phyloP scores from a whole-genome alignment of 2,113 vertebrate genomes.

The Siniperca knerii region DNA sequence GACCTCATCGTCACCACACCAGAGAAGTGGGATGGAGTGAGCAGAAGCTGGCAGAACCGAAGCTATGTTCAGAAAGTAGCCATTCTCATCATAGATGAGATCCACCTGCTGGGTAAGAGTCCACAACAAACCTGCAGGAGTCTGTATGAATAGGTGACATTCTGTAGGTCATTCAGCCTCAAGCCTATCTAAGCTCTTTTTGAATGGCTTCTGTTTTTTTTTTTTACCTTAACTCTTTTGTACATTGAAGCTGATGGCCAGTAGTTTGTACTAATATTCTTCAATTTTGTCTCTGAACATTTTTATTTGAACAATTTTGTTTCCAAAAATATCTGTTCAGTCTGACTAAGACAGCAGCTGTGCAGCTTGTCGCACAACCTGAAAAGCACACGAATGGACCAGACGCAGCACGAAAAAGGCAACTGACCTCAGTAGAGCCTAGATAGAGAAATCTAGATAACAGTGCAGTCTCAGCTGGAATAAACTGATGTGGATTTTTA shows the following conservation, averaged over 20 bases:
- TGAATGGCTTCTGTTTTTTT: not conserved
- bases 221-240: not conserved
- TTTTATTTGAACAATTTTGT: not conserved
- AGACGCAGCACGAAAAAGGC: not conserved
- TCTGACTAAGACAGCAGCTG: not conserved
- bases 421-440: not conserved
- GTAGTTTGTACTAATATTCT: not conserved
- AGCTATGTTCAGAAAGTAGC: conserved; percentile 97
- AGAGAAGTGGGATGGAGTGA: conserved; percentile 98
- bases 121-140: not conserved
- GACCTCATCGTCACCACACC: conserved; percentile 99
- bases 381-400: not conserved
- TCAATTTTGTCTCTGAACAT: not conserved
- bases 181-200: not conserved
- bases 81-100: conserved; percentile 98
- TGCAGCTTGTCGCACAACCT: not conserved
- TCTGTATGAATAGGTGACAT: not conserved
- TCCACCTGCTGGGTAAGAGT: conserved; percentile 92
- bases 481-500: not conserved
- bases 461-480: not conserved
- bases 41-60: conserved; percentile 98
- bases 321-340: not conserved
- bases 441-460: not conserved
- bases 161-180: not conserved
- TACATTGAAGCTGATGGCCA: not conserved